phyloP scores from a whole-genome alignment of 1,140 invertebrate species.

The Formica selysi region DNA sequence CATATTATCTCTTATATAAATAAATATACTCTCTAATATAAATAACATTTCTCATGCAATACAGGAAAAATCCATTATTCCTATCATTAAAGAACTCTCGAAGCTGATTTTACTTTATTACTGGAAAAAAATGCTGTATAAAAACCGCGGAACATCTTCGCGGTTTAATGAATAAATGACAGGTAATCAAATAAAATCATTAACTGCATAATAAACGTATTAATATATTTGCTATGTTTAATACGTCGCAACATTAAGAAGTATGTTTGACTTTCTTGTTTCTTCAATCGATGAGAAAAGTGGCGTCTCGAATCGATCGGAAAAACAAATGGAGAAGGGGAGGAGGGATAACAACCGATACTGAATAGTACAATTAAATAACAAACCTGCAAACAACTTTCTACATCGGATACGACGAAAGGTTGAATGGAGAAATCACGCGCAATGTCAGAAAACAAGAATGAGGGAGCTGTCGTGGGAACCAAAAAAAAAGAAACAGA shows the following conservation, averaged over 20 bases:
- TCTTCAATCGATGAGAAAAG: constrained; percentile 17
- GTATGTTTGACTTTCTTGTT: constrained; percentile 29
- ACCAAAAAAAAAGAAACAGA: constrained; percentile 18
- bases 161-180: not conserved
- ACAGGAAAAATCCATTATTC: not conserved
- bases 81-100: not conserved
- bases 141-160: not conserved
- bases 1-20: too few species aligned
- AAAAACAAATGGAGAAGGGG: not conserved
- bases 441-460: constrained; percentile 31
- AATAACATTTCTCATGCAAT: not conserved
- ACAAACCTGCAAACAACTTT: constrained; percentile 47
- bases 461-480: constrained; percentile 53
- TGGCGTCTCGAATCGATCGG: not conserved
- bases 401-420: constrained; percentile 36
- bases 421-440: constrained; percentile 60
- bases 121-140: not conserved
- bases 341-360: not conserved
- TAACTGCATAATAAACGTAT: not conserved
- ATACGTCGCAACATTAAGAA: not conserved
- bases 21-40: too few species aligned
- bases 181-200: constrained; percentile 24
- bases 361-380: constrained; percentile 45
- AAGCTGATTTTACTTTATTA: not conserved
- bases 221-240: constrained; percentile 25